Evolutionary conservation across 2,797 vertebrate species (phyloP).

Genomic region (Squalus acanthias): DNA sequence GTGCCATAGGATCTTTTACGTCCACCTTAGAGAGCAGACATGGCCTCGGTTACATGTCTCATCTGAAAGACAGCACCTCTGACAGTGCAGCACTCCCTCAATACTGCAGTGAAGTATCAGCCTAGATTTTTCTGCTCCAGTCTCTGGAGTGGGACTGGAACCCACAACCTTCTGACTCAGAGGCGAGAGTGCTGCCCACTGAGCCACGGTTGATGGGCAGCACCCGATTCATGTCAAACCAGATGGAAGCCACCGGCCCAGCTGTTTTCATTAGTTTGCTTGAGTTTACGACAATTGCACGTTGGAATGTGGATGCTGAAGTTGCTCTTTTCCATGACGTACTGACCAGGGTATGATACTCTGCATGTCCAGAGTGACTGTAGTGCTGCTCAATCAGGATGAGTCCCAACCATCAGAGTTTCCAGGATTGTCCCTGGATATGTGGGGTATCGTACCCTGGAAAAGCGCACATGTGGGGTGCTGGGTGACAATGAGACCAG

Average conservation of each 20-base stretch:
- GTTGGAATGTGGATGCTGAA: background rate
- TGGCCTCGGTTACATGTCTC: no score
- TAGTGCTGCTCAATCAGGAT: background rate
- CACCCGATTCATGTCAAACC: background rate
- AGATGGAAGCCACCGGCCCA: background rate
- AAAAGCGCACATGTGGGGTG: background rate
- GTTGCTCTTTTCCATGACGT: background rate
- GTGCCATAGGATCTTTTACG: background rate
- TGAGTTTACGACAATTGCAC: background rate
- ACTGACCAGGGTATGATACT: background rate
- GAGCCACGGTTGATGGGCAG: background rate
- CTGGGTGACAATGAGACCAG: background rate
- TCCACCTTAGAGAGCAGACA: no score
- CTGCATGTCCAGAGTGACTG: background rate
- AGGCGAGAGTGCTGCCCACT: background rate
- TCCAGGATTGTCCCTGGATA: background rate
- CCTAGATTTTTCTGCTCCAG: background rate
- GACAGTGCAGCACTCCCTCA: background rate
- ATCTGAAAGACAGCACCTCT: background rate
- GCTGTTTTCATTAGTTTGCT: background rate
- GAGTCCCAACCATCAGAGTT: background rate
- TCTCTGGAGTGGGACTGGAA: background rate
- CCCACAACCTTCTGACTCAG: background rate
- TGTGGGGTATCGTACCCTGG: background rate
- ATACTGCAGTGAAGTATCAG: background rate